Evolutionary conservation across 1,140 invertebrate species (phyloP), one percentile per base, ranked within the genome.

Genomic region (Brachionus rubens): DNA sequence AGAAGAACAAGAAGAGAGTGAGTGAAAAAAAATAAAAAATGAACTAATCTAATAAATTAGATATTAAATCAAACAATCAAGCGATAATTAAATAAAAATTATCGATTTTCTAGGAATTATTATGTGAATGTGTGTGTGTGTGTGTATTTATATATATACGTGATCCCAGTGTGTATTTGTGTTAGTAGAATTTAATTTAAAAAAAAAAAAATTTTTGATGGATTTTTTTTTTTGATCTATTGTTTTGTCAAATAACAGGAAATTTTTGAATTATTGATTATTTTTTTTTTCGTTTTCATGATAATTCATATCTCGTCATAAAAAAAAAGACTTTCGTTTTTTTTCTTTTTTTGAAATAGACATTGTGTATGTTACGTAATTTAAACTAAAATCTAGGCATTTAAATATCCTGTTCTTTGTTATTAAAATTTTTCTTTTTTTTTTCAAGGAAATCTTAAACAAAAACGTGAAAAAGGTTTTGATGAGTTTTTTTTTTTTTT

Each of bases 1-100:
- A 50, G 43, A 75, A 16, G 26, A 26, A 26, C 6, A 76, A 33
- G 28, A 47, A 75, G 50, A 77, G 54, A 77, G 36, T 36, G 33
- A 77, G 76, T 65, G 98, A 87, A n/a, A n/a, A n/a, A n/a, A n/a
- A n/a, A n/a, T n/a, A 65, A 43, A 46, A 77, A 36, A 78, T n/a
- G 67, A 70, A 77, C 21, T 70, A 43, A 72, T 48, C 50, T 68
- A 75, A 40, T 75, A 52, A 77, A 40, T 75, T 50, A 75, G 48
- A 77, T 68, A 59, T 48, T 62, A 21, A 77, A 41, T n/a, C n/a
- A n/a, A 52, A 77, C 52, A 54, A 33, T 40, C 41, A 54, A 48
- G 70, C 36, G 40, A 33, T 48, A 77, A 79, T 79, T 79, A 83
- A 82, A 82, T 81, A 83, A 6, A 81, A 3, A 79, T 78, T 40